Conservation (phyloP, 1,140 invertebrate species). For the Heliconius nattereri region DNA sequence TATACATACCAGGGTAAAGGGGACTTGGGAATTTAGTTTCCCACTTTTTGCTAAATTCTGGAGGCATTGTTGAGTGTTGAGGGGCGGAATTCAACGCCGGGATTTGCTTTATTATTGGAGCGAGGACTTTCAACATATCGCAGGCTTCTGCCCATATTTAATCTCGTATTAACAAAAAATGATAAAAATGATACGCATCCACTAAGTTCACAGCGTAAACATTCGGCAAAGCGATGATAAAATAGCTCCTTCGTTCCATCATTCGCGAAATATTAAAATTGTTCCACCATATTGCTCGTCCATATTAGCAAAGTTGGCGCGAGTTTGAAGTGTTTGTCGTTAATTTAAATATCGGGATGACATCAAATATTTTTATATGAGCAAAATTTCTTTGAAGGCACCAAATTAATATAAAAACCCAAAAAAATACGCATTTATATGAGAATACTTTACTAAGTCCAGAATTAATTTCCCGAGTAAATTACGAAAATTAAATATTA, state of each 20-base stretch:
- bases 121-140: no score
- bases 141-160: no score
- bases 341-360: conserved; percentile 54
- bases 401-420: neutral
- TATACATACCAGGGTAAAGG: no score
- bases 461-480: neutral
- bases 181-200: conserved; percentile 45
- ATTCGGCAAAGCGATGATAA: conserved; percentile 54
- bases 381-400: neutral
- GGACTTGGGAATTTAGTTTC: no score
- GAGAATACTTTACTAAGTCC: no score
- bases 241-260: conserved; percentile 51
- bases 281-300: conserved; percentile 56
- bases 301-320: conserved; percentile 60
- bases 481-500: neutral
- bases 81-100: no score
- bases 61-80: no score
- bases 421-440: neutral
- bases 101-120: no score
- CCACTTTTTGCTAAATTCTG: no score
- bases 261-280: conserved; percentile 63
- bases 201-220: conserved; percentile 43
- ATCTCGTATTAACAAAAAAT: no score
- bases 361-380: conserved; percentile 50
- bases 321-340: conserved; percentile 48